A percentile compares a stretch with the other conserved stretches of the same genome.
Evolutionary conservation across 2,888 invertebrate species (phyloP).

Genomic region (Leistus spinibarbis): DNA sequence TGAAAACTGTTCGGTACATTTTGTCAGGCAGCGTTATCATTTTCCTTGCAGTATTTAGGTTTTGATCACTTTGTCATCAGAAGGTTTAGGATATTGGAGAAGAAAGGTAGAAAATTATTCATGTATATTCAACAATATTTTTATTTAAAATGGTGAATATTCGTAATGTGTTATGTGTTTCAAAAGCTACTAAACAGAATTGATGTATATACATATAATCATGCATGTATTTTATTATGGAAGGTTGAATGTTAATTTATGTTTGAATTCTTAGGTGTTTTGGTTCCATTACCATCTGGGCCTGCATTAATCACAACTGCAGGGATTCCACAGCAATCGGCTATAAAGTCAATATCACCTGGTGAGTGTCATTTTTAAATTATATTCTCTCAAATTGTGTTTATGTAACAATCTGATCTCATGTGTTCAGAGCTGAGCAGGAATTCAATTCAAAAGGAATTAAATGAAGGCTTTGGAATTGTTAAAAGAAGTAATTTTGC

Average conservation of each 20-base stretch:
- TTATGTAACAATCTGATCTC: no score
- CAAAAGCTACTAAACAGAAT: no score
- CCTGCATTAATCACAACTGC: conserved; percentile 53
- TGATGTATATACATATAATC: no score
- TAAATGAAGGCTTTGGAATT: no score
- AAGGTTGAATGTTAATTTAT: neutral
- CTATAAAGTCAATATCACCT: conserved; percentile 26
- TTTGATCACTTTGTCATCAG: neutral
- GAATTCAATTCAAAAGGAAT: no score
- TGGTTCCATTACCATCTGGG: conserved; percentile 54
- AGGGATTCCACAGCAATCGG: conserved; percentile 51
- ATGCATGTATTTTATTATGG: no score
- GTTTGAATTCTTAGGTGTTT: conserved; percentile 50
- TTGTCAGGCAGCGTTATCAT: neutral
- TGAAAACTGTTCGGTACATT: no score
- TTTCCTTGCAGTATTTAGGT: neutral
- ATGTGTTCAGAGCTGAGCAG: no score
- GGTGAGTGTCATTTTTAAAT: conserved; percentile 29
- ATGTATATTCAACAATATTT: neutral
- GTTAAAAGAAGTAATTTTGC: no score
- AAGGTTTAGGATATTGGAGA: neutral
- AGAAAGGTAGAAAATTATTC: neutral
- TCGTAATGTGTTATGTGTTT: neutral
- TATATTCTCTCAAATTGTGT: no score
- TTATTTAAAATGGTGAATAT: neutral